phyloP scores from a whole-genome alignment of 2,797 vertebrate species.

The Salmo trutta region DNA sequence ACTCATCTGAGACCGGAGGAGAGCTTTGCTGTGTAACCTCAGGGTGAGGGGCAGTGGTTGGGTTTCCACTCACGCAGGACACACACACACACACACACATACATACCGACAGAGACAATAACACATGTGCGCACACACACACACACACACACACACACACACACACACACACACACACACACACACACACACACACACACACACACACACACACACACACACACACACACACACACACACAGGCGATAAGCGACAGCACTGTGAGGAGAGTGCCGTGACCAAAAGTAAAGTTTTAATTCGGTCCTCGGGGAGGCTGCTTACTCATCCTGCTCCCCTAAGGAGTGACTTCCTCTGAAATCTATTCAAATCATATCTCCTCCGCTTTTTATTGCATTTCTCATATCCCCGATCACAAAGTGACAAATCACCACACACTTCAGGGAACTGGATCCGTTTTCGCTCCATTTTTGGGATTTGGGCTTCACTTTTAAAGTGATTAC shows the following conservation, averaged over 20 bases:
- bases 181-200: conserved; percentile 40
- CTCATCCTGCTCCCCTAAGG: conserved; percentile 70
- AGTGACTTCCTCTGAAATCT: conserved; percentile 78
- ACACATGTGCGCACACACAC: background rate
- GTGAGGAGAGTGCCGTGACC: conserved; percentile 68
- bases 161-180: too few species aligned
- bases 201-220: conserved; percentile 15
- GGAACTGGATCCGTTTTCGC: conserved; percentile 67
- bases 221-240: conserved; percentile 28
- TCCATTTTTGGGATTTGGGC: conserved; percentile 58
- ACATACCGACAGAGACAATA: background rate
- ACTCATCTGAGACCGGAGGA: background rate
- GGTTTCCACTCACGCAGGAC: background rate
- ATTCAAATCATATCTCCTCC: conserved; percentile 84
- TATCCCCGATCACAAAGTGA: conserved; percentile 80
- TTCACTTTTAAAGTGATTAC: conserved; percentile 69
- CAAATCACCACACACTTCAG: conserved; percentile 79
- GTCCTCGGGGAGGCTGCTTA: conserved; percentile 77
- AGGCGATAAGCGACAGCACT: conserved; percentile 68
- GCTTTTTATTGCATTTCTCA: conserved; percentile 84
- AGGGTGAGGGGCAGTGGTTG: background rate
- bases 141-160: conserved; percentile 2
- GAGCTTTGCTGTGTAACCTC: background rate
- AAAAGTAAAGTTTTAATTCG: conserved; percentile 84
- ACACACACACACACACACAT: conserved; percentile 19